Base-by-base conservation (phyloP, 2,797 vertebrate species). In the Anguilla pacifica region DNA sequence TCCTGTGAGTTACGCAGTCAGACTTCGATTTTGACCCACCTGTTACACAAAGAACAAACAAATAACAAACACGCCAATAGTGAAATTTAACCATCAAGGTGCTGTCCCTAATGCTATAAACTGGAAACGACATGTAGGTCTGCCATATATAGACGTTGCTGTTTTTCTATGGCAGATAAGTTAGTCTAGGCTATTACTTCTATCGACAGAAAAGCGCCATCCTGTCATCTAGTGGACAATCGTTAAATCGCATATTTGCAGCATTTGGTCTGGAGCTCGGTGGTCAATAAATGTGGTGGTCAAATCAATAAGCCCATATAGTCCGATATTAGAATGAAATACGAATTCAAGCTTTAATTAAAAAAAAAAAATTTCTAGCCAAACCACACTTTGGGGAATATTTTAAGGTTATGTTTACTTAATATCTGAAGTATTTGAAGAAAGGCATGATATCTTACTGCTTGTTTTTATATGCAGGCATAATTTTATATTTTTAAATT, bases 221-320 rank as follows among this genome's bases (percentile, higher is more conserved):
- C 39, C 79, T 83, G 49, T 53, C 81, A 83, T 53, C 81, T 83
- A 83, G 46, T 53, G 81, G 81, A 79, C 31, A 79, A 17, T 79
- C 19, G 10, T 35, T 11, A 35, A 11, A 74, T 31, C 39, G 72
- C 72, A 74, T 19, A 35, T 79, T 43, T 39, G 43, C 43, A 46
- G 6, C 10, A 15, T 79, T 61, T 74, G 72, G 11, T 11, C n/a
- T 11, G 43, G 6, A 31, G 70, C 70, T 35, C 13, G 43, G 39
- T 43, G 70, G 5, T 43, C 43, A 46, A 59, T 15, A 59, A 59
- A 59, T 59, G 57, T 59, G 57, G 57, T 59, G 57, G 57, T 46
- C 43, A 46, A 59, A 49, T 46, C 55, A 39, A 10, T 82, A 46
- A 46, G 0, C 43, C 43, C 43, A 46, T 46, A 46, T 46, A 46